These are phyloP conservation scores for Axis porcinus DNA, from an alignment of 2,113 vertebrate genomes.

Conservation along the genomic window DNA sequence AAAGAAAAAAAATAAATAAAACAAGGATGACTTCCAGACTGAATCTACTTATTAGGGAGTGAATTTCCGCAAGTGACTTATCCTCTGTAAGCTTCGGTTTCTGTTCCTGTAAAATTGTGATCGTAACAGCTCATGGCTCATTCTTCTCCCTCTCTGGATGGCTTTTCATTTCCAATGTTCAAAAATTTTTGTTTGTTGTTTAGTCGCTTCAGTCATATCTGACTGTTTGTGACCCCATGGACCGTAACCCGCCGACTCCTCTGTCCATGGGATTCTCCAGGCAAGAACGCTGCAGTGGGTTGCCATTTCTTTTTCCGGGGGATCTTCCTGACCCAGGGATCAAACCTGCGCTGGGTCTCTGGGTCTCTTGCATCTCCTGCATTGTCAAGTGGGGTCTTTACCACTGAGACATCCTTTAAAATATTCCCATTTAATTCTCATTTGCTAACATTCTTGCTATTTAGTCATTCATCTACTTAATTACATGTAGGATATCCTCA, in stretches of 20 bases:
- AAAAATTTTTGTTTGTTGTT: not conserved
- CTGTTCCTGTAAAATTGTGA: not conserved
- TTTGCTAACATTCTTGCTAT: not conserved
- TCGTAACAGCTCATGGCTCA: not conserved
- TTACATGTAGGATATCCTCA: not conserved
- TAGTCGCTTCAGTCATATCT: not conserved
- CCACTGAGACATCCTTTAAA: not conserved
- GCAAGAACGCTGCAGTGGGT: not conserved
- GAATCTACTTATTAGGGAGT: not conserved
- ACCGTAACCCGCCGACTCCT: fast-evolving
- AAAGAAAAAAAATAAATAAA: not conserved
- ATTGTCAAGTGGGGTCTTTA: not conserved
- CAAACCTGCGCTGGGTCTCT: not conserved
- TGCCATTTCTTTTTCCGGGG: not conserved
- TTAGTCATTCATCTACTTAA: not conserved
- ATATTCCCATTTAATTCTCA: not conserved
- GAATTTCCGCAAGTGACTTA: not conserved
- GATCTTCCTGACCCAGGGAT: not conserved
- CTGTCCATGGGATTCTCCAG: not conserved
- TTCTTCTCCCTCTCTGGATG: not conserved
- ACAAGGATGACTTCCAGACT: not conserved
- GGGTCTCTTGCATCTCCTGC: not conserved
- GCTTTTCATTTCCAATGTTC: not conserved
- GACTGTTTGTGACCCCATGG: not conserved
- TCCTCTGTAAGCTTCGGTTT: not conserved